A percentile compares a stretch with the other conserved stretches of the same genome.
These are phyloP conservation scores for Passer montanus DNA, from an alignment of 2,113 vertebrate genomes.

Conservation along the genomic window DNA sequence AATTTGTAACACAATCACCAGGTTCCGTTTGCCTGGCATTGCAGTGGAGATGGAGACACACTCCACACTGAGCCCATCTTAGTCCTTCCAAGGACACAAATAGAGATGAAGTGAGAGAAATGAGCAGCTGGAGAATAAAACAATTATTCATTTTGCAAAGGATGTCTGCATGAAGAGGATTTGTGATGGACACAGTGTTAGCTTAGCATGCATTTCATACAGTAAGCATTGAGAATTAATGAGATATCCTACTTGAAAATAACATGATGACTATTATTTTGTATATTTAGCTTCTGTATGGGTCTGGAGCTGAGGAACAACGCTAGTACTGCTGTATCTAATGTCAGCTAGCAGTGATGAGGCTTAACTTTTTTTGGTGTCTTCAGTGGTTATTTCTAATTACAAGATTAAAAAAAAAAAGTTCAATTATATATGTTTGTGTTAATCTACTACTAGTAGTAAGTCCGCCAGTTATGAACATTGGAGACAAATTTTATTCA, in stretches of 20 bases:
- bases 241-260: neutral
- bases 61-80: fast-evolving
- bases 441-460: neutral
- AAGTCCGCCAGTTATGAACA: neutral
- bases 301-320: neutral
- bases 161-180: neutral
- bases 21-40: neutral
- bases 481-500: neutral
- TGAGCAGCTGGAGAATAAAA: neutral
- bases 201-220: neutral
- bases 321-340: neutral
- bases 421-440: neutral
- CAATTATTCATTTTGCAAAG: neutral
- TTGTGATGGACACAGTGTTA: neutral
- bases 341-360: neutral
- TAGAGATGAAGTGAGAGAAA: neutral
- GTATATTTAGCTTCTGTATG: neutral
- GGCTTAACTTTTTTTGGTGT: neutral
- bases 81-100: neutral
- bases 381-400: neutral
- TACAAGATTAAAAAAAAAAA: neutral
- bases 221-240: neutral
- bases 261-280: neutral
- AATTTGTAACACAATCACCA: neutral
- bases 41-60: neutral